Evolutionary conservation across 2,797 vertebrate species (phyloP), one percentile per base, ranked within the genome.

Genomic region (Microhierax caerulescens): DNA sequence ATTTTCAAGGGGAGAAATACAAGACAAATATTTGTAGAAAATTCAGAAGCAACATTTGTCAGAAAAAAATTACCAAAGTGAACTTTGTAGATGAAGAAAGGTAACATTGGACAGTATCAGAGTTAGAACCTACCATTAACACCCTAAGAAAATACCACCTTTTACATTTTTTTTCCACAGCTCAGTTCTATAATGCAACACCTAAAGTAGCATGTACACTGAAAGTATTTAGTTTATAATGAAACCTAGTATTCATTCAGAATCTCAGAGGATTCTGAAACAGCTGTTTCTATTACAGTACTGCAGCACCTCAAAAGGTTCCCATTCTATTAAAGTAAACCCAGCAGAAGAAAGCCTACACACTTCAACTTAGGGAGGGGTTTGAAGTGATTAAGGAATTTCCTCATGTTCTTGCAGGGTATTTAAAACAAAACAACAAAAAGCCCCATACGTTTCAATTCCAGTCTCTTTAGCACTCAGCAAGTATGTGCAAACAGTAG

Each of bases 311-410:
- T 83, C 34, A 1, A 73, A 65, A 75, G 5, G 70, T 94, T 95
- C 81, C 36, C 91, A 45, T 70, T 60, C 68, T 67, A 10, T 37
- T 90, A 56, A 93, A 85, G 47, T 63, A 94, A 94, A 76, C 68
- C 34, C 61, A 63, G 53, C 30, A 91, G 69, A 92, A 95, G 36
- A 91, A 93, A 83, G n/a, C 23, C 63, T 79, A 68, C 78, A 74
- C 18, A 17, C n/a, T 54, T 83, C 87, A 90, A 51, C 10, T 78
- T 76, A 72, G 73, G 93, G 56, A 94, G 41, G 16, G 15, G 34
- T 80, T 90, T 94, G 78, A 80, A 77, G 78, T 48, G 53, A 91
- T 91, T 88, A 85, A 61, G 43, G 65, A 80, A 91, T 95, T 96
- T 95, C 41, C 61, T 96, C 23, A 24, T 75, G 56, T 56, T 86